Conservation (phyloP, 2,797 vertebrate species). For the Liasis olivaceus region DNA sequence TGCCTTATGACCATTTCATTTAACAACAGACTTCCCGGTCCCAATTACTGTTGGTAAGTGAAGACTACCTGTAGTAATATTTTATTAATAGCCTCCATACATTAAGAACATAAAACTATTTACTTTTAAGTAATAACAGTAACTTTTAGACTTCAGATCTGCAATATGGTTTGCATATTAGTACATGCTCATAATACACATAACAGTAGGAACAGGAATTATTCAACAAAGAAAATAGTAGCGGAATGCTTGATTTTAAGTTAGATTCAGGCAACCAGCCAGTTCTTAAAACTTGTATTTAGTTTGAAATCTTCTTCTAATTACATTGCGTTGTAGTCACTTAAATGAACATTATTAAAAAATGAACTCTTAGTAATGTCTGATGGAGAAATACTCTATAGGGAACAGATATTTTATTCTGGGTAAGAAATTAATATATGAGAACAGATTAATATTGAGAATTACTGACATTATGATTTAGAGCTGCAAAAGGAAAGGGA, state of each 20-base stretch:
- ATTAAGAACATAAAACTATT: no score
- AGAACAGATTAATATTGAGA: neutral
- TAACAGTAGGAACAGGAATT: neutral
- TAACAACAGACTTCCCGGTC: no score
- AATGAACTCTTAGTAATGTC: neutral
- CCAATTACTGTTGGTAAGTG: no score
- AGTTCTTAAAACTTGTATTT: neutral
- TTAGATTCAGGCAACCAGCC: neutral
- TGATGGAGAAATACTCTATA: neutral
- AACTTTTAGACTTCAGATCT: no score
- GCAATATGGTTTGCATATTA: neutral
- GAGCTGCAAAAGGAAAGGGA: accelerated
- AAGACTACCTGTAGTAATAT: no score
- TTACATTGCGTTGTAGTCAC: neutral
- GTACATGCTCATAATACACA: neutral
- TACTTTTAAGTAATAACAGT: no score
- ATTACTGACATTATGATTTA: neutral
- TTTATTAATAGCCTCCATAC: no score
- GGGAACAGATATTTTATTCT: neutral
- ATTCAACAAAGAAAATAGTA: neutral
- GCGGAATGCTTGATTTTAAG: neutral
- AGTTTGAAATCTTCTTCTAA: neutral
- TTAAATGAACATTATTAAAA: neutral
- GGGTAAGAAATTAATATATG: no score
- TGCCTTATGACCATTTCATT: no score